Evolutionary conservation across 2,888 invertebrate species (phyloP), one percentile per base, ranked within the genome.

Genomic region (Cephus pygmeus): DNA sequence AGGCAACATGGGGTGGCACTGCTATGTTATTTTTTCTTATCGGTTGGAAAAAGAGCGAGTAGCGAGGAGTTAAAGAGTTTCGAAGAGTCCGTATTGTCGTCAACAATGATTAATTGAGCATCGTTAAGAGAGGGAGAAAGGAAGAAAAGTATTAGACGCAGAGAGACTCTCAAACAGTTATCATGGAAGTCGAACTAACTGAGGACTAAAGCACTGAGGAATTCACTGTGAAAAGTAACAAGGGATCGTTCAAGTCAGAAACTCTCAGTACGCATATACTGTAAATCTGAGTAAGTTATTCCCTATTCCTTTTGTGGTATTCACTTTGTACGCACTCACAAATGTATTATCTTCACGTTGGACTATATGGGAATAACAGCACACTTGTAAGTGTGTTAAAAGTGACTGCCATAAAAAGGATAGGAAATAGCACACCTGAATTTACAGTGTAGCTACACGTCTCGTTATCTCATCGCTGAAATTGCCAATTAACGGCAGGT

Each of bases 401-500:
- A 35, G 35, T 35, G 35, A 12, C 12, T 35, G 3, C 12, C 12
- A 35, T 35, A 12, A 11, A 35, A 35, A 35, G 12, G 35, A 35
- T 35, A 35, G 12, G 12, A 0, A 35, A 3, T 12, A 35, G 12
- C 35, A 35, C 35, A 35, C 35, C 3, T 35, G 12, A 35, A 35
- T 35, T 35, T 35, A 35, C 35, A 35, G 12, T 3, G 35, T 35
- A 3, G 12, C 12, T 12, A 12, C 35, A 35, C 71, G 11, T 34
- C 12, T 71, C 56, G 56, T 23, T 56, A 23, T 23, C 9, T 56
- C 56, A 56, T 23, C 31, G 11, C 3, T 71, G 31, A 71, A 71
- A 71, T 71, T 71, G 71, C 33, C 71, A 71, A 71, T 71, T 71
- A 71, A 71, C 11, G 71, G 30, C 12, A 71, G 9, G 71, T 31